Percentiles rank a stretch among this genome's conserved stretches.
Evolutionary conservation across 2,888 invertebrate species (phyloP).

Genomic region (Stenodera caucasica): DNA sequence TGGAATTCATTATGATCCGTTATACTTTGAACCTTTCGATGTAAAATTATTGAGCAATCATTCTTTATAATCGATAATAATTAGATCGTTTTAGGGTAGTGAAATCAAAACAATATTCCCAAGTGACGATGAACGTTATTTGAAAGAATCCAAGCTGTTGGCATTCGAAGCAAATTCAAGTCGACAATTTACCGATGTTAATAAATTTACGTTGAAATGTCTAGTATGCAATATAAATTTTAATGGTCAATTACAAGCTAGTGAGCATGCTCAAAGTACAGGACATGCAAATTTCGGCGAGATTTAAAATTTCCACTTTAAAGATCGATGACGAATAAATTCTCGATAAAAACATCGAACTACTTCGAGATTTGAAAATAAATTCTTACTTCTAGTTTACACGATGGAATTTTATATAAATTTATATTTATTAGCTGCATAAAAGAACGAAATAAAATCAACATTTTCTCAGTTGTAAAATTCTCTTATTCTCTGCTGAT

Average conservation of each 20-base stretch:
- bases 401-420: not conserved
- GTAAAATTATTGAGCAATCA: conserved; percentile 59
- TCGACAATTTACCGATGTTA: conserved; percentile 87
- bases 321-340: too few relatives aligned
- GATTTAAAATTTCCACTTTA: conserved; percentile 56
- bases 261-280: conserved; percentile 81
- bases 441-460: not conserved
- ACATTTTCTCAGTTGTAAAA: not conserved
- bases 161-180: conserved; percentile 87
- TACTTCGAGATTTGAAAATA: too few relatives aligned
- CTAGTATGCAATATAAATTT: conserved; percentile 75
- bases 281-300: conserved; percentile 83
- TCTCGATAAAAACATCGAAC: too few relatives aligned
- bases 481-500: too few relatives aligned
- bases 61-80: not conserved
- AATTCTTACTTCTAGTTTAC: too few relatives aligned
- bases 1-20: conserved; percentile 95
- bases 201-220: conserved; percentile 84
- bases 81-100: conserved; percentile 70
- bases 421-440: not conserved
- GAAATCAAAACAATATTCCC: conserved; percentile 80
- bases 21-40: conserved; percentile 80
- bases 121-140: conserved; percentile 69
- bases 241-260: conserved; percentile 80
- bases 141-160: conserved; percentile 80